These are phyloP conservation scores for Ariolimax columbianus DNA, from an alignment of 2,888 invertebrate species.

Conservation along the genomic window DNA sequence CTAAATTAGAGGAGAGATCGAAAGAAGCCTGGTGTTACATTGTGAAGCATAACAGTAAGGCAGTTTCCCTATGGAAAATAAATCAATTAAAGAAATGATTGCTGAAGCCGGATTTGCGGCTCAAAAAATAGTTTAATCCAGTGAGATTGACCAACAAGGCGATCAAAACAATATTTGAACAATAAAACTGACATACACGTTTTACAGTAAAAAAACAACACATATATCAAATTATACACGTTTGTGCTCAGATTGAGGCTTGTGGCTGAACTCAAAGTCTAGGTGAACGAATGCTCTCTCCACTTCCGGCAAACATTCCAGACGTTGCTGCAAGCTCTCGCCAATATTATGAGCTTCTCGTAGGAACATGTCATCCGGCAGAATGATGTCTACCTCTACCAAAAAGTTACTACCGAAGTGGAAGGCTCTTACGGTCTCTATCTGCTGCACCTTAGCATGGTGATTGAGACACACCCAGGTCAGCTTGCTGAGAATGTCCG, in stretches of 20 bases:
- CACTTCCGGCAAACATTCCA: slow-evolving; percentile 79
- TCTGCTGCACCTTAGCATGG: slow-evolving; percentile 68
- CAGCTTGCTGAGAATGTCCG: slow-evolving; percentile 75
- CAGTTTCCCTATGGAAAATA: too few relatives aligned
- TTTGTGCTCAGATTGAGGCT: slow-evolving; percentile 80
- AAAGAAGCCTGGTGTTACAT: too few relatives aligned
- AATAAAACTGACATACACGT: too few relatives aligned
- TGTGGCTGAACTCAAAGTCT: slow-evolving; percentile 80
- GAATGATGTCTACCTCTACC: slow-evolving; percentile 79
- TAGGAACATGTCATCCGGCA: slow-evolving; percentile 78
- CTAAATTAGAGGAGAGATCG: too few relatives aligned
- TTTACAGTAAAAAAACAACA: neutral
- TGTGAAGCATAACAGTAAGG: too few relatives aligned
- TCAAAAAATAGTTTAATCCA: too few relatives aligned
- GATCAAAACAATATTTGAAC: too few relatives aligned
- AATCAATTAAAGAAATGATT: too few relatives aligned
- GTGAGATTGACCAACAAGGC: too few relatives aligned
- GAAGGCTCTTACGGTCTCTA: slow-evolving; percentile 80
- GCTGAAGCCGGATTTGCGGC: too few relatives aligned
- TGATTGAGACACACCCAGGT: slow-evolving; percentile 77
- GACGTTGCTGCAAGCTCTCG: slow-evolving; percentile 79
- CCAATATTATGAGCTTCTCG: slow-evolving; percentile 80
- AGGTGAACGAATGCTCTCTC: slow-evolving; percentile 81
- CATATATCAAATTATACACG: slow-evolving; percentile 65
- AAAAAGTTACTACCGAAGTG: slow-evolving; percentile 80